Percentiles rank a stretch among this genome's conserved stretches.
Evolutionary conservation across 2,888 invertebrate species (phyloP).

Genomic region (Scaptomyza parva): DNA sequence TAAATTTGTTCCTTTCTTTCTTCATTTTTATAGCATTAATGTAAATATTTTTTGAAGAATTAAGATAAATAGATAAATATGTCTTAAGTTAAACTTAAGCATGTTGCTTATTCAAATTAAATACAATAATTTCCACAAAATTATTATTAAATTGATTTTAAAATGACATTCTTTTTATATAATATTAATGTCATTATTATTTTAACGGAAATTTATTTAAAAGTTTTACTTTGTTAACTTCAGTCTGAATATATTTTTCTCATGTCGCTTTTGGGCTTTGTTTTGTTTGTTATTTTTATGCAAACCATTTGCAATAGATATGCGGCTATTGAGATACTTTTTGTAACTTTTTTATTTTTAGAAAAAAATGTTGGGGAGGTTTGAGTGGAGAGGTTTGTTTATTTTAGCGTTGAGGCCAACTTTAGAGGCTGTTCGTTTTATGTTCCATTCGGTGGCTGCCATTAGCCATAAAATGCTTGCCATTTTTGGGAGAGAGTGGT

Average conservation of each 20-base stretch:
- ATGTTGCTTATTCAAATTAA: too few species aligned
- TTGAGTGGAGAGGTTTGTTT: conserved; percentile 15
- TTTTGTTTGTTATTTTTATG: conserved; percentile 62
- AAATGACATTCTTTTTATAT: too few species aligned
- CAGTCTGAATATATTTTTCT: neutral
- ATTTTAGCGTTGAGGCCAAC: conserved; percentile 33
- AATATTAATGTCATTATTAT: too few species aligned
- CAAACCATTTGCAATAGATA: conserved; percentile 56
- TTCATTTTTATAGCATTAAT: conserved; percentile 6
- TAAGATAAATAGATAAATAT: too few species aligned
- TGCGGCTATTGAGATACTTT: conserved; percentile 52
- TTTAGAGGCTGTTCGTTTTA: conserved; percentile 27
- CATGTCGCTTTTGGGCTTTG: conserved; percentile 25
- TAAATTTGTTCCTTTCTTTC: conserved; percentile 9
- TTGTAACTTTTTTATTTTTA: conserved; percentile 48
- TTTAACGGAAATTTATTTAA: too few species aligned
- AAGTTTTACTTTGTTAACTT: too few species aligned
- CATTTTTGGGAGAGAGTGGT: conserved; percentile 31
- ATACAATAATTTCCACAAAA: too few species aligned
- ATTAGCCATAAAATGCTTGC: conserved; percentile 66
- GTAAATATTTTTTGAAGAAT: neutral
- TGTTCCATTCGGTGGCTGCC: conserved; percentile 38
- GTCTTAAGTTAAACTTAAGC: too few species aligned
- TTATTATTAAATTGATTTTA: too few species aligned
- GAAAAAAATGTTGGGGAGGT: neutral